Evolutionary conservation across 2,797 vertebrate genomes (phyloP), one percentile per base, ranked within the genome.

Genomic region (Manis crassicaudata): DNA sequence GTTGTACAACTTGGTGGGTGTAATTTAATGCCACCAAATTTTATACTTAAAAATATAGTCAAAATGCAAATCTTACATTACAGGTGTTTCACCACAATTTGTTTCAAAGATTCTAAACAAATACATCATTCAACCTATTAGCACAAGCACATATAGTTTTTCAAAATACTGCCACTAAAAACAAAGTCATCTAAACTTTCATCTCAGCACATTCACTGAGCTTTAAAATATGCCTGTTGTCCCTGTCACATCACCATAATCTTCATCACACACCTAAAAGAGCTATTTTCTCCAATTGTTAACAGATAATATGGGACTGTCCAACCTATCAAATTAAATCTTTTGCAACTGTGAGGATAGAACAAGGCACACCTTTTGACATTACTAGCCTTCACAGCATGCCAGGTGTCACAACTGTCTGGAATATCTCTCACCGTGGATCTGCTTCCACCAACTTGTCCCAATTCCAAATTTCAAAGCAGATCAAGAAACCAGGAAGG

Each of bases 321-420:
- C 90, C 84, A 62, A 32, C 60, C 17, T 76, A 65, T 70, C 70
- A 70, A 95, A 97, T 96, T 93, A 27, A 97, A 96, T 5, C 90
- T 96, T 85, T 56, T 90, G 65, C 75, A 90, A 81, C 91, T 29
- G 8, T 0, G 3, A 96, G 79, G 70, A 65, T 25, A 23, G 79
- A 82, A 91, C 18, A 23, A 92, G 84, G 52, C 86, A 82, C 52
- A 23, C 94, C 95, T 95, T 93, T 73, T 73, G 92, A 4, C 17
- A 9, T 0, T 80, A 63, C 94, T 75, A 0, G 0, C 43, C 7
- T 1, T 12, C 35, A 20, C 7, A 0, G 14, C 18, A 13, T 14
- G 58, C 32, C 37, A 25, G 88, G 76, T 65, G 52, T 75, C 79
- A 54, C 16, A n/a, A 80, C 65, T 23, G 35, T 6, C 18, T 17